These are phyloP conservation scores for Sminthurides aquaticus DNA, from an alignment of 2,888 invertebrate species.

Conservation along the genomic window DNA sequence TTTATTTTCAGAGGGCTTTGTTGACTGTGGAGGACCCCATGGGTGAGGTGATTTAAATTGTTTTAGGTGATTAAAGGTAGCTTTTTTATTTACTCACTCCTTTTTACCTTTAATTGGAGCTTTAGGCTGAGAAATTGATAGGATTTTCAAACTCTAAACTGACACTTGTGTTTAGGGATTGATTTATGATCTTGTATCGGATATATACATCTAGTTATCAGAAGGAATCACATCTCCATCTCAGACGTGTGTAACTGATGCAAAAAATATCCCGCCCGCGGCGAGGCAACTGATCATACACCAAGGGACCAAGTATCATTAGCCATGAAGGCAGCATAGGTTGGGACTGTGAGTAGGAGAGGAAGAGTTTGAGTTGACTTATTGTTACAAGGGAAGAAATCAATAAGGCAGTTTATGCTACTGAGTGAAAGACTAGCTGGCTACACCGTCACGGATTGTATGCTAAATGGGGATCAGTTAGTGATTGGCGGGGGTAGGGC, in stretches of 20 bases:
- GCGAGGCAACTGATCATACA: background rate
- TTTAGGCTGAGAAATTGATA: background rate
- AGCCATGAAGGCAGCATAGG: too few relatives aligned
- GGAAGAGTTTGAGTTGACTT: too few relatives aligned
- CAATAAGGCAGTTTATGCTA: too few relatives aligned
- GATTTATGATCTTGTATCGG: constrained; percentile 1
- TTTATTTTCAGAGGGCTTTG: background rate
- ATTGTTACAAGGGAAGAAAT: too few relatives aligned
- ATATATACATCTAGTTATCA: too few relatives aligned
- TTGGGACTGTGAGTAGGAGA: too few relatives aligned
- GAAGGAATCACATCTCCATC: background rate
- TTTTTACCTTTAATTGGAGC: background rate
- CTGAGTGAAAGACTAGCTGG: too few relatives aligned
- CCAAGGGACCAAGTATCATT: too few relatives aligned
- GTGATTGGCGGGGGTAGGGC: too few relatives aligned
- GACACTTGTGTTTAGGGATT: constrained; percentile 4
- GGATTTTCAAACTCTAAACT: background rate
- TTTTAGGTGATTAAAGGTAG: background rate
- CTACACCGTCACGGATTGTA: too few relatives aligned
- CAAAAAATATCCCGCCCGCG: background rate
- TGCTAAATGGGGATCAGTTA: too few relatives aligned
- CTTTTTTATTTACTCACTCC: background rate
- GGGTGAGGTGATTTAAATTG: constrained; percentile 2
- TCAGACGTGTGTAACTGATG: background rate
- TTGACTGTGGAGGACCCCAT: background rate